These are phyloP conservation scores for Corvus cornix DNA, from an alignment of 2,113 vertebrate genomes.

Conservation along the genomic window DNA sequence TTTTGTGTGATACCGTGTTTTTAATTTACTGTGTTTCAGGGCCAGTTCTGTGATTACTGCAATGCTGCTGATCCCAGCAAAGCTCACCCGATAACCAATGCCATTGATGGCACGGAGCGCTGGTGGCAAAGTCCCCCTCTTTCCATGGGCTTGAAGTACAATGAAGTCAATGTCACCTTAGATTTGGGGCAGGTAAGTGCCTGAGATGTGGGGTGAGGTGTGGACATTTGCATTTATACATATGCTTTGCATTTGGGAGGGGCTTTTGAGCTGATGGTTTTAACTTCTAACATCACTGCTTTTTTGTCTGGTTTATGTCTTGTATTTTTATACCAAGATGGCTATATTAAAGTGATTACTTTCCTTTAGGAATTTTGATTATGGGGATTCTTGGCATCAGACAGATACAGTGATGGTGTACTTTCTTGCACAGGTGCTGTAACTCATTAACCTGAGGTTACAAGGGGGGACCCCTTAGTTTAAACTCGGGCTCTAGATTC, in stretches of 20 bases:
- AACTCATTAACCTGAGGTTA: not conserved
- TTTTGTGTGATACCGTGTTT: not conserved
- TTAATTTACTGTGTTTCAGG: constrained; percentile 69
- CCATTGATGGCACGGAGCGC: constrained; percentile 89
- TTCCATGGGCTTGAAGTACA: constrained; percentile 84
- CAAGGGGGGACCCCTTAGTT: not conserved
- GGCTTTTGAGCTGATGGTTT: not conserved
- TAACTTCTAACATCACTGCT: not conserved
- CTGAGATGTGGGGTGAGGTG: not conserved
- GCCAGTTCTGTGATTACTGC: constrained; percentile 92
- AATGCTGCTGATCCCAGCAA: constrained; percentile 81
- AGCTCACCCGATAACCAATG: constrained; percentile 83
- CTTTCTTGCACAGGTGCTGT: not conserved
- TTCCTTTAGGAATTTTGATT: not conserved
- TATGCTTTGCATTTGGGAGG: not conserved
- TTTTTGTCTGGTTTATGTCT: not conserved
- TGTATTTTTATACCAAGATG: not conserved
- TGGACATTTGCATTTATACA: not conserved
- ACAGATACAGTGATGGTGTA: not conserved
- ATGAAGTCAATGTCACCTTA: constrained; percentile 88
- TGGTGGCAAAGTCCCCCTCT: constrained; percentile 99
- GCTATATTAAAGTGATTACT: not conserved
- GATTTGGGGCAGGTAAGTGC: constrained; percentile 90
- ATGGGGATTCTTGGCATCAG: not conserved
- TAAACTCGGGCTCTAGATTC: not conserved